Evolutionary conservation across 2,888 invertebrate species (phyloP).

Genomic region (Eilema caniola): DNA sequence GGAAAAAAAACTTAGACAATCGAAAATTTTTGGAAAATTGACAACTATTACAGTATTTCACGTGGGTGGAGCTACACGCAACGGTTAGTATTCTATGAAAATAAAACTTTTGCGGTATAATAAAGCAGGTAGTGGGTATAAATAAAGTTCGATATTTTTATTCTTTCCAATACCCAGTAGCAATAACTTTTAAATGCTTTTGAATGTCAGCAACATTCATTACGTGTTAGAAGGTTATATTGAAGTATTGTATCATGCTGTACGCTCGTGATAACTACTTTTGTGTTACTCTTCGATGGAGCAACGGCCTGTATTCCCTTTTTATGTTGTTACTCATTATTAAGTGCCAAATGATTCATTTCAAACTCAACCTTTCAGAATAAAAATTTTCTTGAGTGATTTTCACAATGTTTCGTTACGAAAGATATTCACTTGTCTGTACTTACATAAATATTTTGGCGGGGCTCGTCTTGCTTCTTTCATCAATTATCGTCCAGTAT

Average conservation of each 20-base stretch:
- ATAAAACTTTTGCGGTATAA: not conserved
- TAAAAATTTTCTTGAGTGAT: not conserved
- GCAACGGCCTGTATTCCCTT: slow-evolving; percentile 26
- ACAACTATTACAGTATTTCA: not conserved
- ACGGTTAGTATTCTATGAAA: not conserved
- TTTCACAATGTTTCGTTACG: not conserved
- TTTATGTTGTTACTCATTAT: slow-evolving; percentile 25
- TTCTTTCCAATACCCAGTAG: slow-evolving; percentile 20
- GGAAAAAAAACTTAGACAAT: too few species aligned
- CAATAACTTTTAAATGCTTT: slow-evolving; percentile 38
- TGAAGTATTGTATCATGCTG: slow-evolving; percentile 35
- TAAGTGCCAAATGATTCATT: not conserved
- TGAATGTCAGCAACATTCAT: slow-evolving; percentile 45
- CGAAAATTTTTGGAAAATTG: not conserved
- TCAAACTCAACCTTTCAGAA: not conserved
- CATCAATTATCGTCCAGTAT: too few species aligned
- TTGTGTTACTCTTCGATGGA: slow-evolving; percentile 18
- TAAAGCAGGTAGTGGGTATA: slow-evolving; percentile 26
- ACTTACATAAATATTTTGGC: not conserved
- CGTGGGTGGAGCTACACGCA: not conserved
- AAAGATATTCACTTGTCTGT: not conserved
- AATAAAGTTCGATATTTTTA: not conserved
- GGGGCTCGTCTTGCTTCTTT: not conserved
- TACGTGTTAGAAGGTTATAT: slow-evolving; percentile 38
- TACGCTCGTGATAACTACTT: slow-evolving; percentile 36